Evolutionary conservation across 2,113 vertebrate species (phyloP).

Genomic region (Beaufortia kweichowensis): DNA sequence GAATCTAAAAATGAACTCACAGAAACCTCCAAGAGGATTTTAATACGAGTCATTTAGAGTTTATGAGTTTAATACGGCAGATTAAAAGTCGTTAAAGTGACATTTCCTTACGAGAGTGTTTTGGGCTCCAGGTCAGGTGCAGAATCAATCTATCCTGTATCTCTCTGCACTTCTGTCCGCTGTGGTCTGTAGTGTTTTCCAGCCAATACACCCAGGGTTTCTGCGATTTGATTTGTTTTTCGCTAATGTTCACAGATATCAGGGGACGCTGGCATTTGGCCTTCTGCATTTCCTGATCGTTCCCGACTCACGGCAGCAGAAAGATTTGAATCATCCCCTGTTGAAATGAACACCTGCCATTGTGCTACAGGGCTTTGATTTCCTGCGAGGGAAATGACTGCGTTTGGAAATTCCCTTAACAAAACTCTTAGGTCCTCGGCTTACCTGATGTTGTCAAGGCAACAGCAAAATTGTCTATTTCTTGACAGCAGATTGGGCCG

Average conservation of each 20-base stretch:
- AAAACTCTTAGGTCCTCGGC: slow-evolving; percentile 32
- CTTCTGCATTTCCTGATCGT: slow-evolving; percentile 12
- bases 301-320: slow-evolving; percentile 38
- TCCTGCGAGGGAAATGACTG: slow-evolving; percentile 28
- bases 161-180: background rate
- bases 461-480: slow-evolving; percentile 58
- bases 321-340: slow-evolving; percentile 31
- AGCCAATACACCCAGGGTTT: background rate
- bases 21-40: no score
- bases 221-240: background rate
- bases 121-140: background rate
- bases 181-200: background rate
- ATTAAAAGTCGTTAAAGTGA: background rate
- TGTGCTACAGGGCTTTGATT: slow-evolving; percentile 31
- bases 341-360: slow-evolving; percentile 41
- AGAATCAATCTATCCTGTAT: background rate
- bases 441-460: slow-evolving; percentile 59
- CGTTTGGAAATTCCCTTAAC: slow-evolving; percentile 33
- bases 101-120: background rate
- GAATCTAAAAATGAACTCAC: no score
- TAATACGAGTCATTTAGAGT: no score
- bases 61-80: background rate
- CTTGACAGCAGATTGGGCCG: slow-evolving; percentile 5
- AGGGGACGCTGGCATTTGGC: background rate
- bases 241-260: background rate